These are phyloP conservation scores for Smutsia gigantea DNA, from an alignment of 2,797 vertebrate genomes.

Conservation along the genomic window DNA sequence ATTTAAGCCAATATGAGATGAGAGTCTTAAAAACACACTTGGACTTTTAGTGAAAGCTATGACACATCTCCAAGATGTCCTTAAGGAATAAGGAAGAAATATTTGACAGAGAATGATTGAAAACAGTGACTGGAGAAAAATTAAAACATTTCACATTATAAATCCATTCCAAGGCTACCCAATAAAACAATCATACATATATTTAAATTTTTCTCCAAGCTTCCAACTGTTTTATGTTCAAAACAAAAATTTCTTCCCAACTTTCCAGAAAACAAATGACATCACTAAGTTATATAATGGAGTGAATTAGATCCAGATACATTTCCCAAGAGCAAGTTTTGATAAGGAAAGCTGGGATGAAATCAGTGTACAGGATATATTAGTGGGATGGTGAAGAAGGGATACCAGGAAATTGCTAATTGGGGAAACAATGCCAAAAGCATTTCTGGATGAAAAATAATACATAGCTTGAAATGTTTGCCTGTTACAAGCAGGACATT, in stretches of 20 bases:
- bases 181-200: neutral
- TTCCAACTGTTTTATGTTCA: constrained; percentile 12
- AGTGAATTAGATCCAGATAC: neutral
- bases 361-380: neutral
- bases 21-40: neutral
- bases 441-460: constrained; percentile 1
- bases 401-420: neutral
- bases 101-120: neutral
- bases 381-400: neutral
- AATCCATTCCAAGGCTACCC: neutral
- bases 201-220: neutral
- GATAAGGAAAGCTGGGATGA: neutral
- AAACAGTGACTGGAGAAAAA: constrained; percentile 27
- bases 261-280: constrained; percentile 46
- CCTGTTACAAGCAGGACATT: neutral
- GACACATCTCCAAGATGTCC: neutral
- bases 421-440: neutral
- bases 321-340: neutral
- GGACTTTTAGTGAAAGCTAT: neutral
- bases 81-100: neutral
- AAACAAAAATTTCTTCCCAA: neutral
- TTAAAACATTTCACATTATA: constrained; percentile 20
- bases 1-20: neutral
- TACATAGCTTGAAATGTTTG: neutral
- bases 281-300: neutral